Conservation (phyloP, 2,888 invertebrate species). For the Asteroscopus sphinx region DNA sequence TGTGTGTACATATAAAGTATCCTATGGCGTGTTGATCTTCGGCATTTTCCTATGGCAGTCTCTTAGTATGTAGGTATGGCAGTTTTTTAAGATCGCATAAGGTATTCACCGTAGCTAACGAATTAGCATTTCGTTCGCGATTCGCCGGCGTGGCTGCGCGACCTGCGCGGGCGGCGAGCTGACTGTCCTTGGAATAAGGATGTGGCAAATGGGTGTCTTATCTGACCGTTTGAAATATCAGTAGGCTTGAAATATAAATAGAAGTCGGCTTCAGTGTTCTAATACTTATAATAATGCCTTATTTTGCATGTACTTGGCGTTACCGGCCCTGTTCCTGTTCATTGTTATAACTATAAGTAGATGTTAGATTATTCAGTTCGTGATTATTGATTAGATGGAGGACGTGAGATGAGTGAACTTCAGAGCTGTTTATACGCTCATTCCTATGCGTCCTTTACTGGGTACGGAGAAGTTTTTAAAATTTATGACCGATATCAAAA, state of each 20-base stretch:
- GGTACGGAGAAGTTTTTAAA: constrained; percentile 23
- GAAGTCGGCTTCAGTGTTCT: constrained; percentile 41
- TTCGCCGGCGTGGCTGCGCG: constrained; percentile 61
- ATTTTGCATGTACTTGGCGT: constrained; percentile 60
- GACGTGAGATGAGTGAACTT: constrained; percentile 51
- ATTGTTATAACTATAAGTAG: constrained; percentile 60
- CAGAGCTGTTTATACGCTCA: constrained; percentile 41
- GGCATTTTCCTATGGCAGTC: constrained; percentile 71
- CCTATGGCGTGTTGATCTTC: constrained; percentile 67
- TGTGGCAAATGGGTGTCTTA: constrained; percentile 79
- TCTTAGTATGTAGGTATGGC: constrained; percentile 65
- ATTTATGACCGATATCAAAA: constrained; percentile 25
- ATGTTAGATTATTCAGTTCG: constrained; percentile 59
- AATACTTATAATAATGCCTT: constrained; percentile 55
- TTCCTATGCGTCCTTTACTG: constrained; percentile 36
- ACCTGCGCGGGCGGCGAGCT: constrained; percentile 55
- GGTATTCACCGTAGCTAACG: constrained; percentile 82
- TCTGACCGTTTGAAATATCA: constrained; percentile 72
- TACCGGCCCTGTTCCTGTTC: constrained; percentile 54
- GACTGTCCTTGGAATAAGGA: constrained; percentile 87
- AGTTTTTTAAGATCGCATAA: constrained; percentile 78
- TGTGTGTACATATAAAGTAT: constrained; percentile 60
- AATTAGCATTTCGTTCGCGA: constrained; percentile 86
- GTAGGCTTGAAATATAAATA: constrained; percentile 60
- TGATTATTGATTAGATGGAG: constrained; percentile 59